phyloP scores from a whole-genome alignment of 2,797 vertebrate genomes.

The Pipistrellus kuhlii region DNA sequence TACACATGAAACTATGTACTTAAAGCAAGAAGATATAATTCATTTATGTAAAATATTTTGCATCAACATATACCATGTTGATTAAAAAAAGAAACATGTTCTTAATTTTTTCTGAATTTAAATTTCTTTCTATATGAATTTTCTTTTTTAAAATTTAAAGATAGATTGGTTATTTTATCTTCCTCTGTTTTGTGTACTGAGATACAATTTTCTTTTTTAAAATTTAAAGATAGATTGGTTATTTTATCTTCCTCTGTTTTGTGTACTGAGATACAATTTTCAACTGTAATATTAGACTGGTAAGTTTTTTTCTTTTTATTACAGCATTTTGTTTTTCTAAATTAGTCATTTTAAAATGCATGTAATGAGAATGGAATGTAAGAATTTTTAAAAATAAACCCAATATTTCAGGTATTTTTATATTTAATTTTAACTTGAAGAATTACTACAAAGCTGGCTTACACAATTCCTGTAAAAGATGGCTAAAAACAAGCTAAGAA shows the following conservation, averaged over 20 bases:
- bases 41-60: slow-evolving; percentile 74
- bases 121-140: slow-evolving; percentile 51
- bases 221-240: slow-evolving; percentile 16
- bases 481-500: slow-evolving; percentile 55
- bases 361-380: slow-evolving; percentile 47
- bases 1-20: slow-evolving; percentile 52
- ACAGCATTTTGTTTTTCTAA: slow-evolving; percentile 59
- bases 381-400: slow-evolving; percentile 35
- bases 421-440: slow-evolving; percentile 15
- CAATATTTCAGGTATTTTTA: slow-evolving; percentile 17
- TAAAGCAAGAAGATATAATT: slow-evolving; percentile 14
- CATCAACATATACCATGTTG: not conserved
- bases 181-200: not conserved
- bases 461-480: slow-evolving; percentile 55
- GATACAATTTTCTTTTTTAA: slow-evolving; percentile 40
- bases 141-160: slow-evolving; percentile 46
- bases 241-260: slow-evolving; percentile 26
- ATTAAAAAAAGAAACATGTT: not conserved
- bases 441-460: slow-evolving; percentile 27
- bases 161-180: not conserved
- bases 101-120: slow-evolving; percentile 42
- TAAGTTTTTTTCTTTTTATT: not conserved
- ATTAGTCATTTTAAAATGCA: slow-evolving; percentile 46
- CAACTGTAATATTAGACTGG: slow-evolving; percentile 4
- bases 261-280: not conserved